Evolutionary conservation across 2,113 vertebrate species (phyloP), one percentile per base, ranked within the genome.

Genomic region (Leucopternis melanops): DNA sequence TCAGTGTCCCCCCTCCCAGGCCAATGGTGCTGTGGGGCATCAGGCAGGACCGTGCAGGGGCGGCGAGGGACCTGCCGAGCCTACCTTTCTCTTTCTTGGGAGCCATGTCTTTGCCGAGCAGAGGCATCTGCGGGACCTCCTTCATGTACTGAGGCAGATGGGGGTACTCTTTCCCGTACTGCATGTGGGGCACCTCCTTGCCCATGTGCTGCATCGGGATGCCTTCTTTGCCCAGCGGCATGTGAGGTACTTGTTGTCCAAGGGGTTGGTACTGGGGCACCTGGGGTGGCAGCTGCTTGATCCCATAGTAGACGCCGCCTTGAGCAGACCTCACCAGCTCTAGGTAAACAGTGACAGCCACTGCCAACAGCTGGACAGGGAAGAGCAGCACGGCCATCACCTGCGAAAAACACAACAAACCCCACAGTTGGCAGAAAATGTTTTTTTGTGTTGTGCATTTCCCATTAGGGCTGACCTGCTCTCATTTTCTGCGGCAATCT

Each of bases 71-170:
- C 1, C 1, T 2, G 16, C 36, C 7, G 2, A 66, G 17, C 82
- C 88, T 97, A 99, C 99, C 99, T 99, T 99, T 99, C 93, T 99
- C 98, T 91, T 99, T 99, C 88, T 98, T 99, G 83, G 98, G 52
- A 54, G 52, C 52, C 52, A 54, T 54, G 38, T 99, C 99, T 96
- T 99, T 99, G 96, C 99, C 98, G 9, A 99, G 98, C 95, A 99
- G 97, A 47, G 98, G 99, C 84, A 98, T 97, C 71, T 99, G 99
- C 2, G 98, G 99, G 17, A 98, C 93, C 79, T 99, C 99, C 97
- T 99, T 99, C 97, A 98, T 98, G 97, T 99, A 99, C 26, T 99
- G 99, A 79, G 98, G 99, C 79, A 98, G 92, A 10, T 98, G 97
- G 65, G 99, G 98, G 90, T 99, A 99, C 84, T 99, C 98, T 71